Evolutionary conservation across 2,113 vertebrate genomes (phyloP).

Genomic region (Oreochromis spilurus): DNA sequence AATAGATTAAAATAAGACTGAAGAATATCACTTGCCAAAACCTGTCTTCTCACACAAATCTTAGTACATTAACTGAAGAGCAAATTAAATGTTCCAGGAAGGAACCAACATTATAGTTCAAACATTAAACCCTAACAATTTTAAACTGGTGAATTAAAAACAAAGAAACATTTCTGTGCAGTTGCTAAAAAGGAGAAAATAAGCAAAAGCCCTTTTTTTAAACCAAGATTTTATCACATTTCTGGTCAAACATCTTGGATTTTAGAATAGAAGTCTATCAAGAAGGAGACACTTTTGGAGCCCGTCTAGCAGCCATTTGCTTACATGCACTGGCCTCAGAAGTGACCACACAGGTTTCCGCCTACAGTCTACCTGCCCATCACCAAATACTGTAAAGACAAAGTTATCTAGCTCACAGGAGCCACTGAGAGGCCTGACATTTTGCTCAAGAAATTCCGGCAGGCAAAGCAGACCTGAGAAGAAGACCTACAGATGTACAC

Average conservation of each 20-base stretch:
- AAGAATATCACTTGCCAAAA: not conserved
- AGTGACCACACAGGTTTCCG: not conserved
- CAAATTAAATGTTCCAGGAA: not conserved
- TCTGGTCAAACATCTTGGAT: not conserved
- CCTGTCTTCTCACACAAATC: not conserved
- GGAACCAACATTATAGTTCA: not conserved
- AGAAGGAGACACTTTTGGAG: not conserved
- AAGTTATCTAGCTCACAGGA: not conserved
- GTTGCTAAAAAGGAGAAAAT: not conserved
- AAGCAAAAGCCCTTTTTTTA: not conserved
- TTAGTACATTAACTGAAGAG: not conserved
- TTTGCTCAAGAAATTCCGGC: not conserved
- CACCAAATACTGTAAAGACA: not conserved
- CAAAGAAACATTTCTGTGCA: rapidly evolving
- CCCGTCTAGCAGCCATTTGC: not conserved
- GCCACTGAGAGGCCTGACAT: not conserved
- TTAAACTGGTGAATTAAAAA: not conserved
- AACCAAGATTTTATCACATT: not conserved
- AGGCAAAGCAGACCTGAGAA: not conserved
- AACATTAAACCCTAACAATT: not conserved
- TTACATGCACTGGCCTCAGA: not conserved
- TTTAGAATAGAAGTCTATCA: not conserved
- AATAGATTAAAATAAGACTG: not conserved
- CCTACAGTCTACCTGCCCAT: not conserved
- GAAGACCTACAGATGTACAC: not conserved